These are phyloP conservation scores for Melolontha melolontha DNA, from an alignment of 2,888 invertebrate genomes.

Conservation along the genomic window DNA sequence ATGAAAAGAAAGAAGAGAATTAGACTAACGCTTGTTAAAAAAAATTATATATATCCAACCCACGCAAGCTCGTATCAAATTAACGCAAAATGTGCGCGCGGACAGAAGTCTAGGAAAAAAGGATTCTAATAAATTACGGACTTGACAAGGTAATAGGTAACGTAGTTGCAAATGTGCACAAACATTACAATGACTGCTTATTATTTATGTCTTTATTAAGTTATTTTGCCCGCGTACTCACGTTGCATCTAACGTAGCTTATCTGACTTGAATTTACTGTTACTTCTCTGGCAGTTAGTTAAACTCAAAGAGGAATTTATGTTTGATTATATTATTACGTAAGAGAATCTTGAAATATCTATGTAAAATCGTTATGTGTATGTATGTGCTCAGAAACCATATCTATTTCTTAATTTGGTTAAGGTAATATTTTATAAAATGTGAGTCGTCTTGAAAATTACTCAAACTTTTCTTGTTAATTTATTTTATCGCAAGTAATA, in stretches of 20 bases:
- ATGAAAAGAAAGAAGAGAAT: too few relatives aligned
- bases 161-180: constrained; percentile 13
- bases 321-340: background rate
- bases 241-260: background rate
- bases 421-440: too few relatives aligned
- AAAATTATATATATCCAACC: constrained; percentile 4
- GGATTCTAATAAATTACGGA: constrained; percentile 5
- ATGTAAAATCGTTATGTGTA: too few relatives aligned
- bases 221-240: constrained; percentile 10
- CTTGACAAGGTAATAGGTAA: constrained; percentile 27
- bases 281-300: constrained; percentile 10
- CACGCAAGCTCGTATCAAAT: constrained; percentile 11
- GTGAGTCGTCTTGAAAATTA: too few relatives aligned
- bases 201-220: constrained; percentile 27
- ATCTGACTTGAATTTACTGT: constrained; percentile 23
- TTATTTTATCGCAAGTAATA: too few relatives aligned
- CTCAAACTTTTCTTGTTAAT: too few relatives aligned
- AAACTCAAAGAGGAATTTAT: constrained; percentile 21
- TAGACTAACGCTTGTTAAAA: background rate
- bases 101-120: constrained; percentile 11
- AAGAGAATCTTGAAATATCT: too few relatives aligned
- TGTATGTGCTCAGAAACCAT: too few relatives aligned
- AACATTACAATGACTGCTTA: constrained; percentile 17
- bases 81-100: constrained; percentile 6
- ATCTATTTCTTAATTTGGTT: too few relatives aligned